Conservation (phyloP, 2,888 invertebrate genomes). For the Hypercompe scribonia region DNA sequence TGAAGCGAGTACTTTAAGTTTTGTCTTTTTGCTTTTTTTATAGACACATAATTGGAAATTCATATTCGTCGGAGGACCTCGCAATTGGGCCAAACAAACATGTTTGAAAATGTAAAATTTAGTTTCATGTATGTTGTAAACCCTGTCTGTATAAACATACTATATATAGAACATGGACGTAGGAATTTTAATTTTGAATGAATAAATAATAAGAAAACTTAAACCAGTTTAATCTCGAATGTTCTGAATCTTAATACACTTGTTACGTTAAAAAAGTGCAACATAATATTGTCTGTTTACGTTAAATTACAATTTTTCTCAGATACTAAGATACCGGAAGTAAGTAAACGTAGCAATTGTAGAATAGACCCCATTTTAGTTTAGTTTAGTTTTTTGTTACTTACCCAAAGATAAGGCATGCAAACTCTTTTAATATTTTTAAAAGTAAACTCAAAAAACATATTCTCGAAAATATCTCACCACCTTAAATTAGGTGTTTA, state of each 20-base stretch:
- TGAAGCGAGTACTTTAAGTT: background rate
- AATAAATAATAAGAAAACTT: background rate
- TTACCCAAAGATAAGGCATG: no score
- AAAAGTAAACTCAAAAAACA: no score
- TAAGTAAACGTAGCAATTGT: no score
- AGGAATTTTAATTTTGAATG: conserved; percentile 15
- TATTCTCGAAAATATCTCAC: no score
- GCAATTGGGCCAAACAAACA: conserved; percentile 9
- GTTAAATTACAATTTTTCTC: background rate
- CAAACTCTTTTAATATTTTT: no score
- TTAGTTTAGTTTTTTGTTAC: no score
- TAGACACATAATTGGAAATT: background rate
- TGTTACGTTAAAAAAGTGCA: background rate
- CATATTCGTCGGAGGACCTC: background rate
- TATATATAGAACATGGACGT: conserved; percentile 14
- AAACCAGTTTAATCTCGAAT: conserved; percentile 1
- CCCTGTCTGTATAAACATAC: background rate
- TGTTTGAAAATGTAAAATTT: conserved; percentile 12
- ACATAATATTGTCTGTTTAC: background rate
- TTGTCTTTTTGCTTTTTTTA: background rate
- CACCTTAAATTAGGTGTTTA: no score
- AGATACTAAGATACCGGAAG: no score
- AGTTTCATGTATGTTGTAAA: background rate
- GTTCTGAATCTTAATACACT: background rate
- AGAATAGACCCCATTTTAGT: no score